These are phyloP conservation scores for Sylvia atricapilla DNA, from an alignment of 2,113 vertebrate genomes.

Conservation along the genomic window DNA sequence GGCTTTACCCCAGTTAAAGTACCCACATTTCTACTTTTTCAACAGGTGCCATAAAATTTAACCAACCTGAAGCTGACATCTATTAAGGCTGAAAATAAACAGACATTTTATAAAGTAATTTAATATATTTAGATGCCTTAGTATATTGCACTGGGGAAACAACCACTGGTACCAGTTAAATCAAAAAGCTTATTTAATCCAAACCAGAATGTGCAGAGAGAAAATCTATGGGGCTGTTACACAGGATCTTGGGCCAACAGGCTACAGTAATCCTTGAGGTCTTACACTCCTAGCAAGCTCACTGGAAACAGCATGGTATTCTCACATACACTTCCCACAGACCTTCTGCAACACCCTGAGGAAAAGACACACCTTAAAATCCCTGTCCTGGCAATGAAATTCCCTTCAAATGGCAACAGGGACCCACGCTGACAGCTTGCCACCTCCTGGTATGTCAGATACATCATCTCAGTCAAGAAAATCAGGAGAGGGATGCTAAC, in stretches of 20 bases:
- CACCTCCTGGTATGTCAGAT: neutral
- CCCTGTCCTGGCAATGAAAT: neutral
- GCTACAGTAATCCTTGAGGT: neutral
- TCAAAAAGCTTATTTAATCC: neutral
- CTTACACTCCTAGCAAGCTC: neutral
- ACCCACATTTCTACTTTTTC: neutral
- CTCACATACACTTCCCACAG: neutral
- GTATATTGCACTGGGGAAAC: neutral
- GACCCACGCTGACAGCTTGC: neutral
- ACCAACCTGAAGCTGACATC: neutral
- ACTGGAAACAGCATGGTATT: neutral
- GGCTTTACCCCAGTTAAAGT: neutral
- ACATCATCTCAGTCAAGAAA: neutral
- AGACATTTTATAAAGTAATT: neutral
- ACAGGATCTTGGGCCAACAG: neutral
- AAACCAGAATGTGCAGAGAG: neutral
- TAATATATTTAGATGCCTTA: neutral
- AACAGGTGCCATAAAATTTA: neutral
- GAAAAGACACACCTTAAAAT: constrained; percentile 1
- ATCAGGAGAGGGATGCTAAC: neutral
- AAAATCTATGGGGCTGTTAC: neutral
- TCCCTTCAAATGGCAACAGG: neutral
- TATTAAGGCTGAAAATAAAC: neutral
- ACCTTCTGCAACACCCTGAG: neutral
- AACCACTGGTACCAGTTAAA: neutral